These are phyloP conservation scores for Venturia canescens DNA, from an alignment of 1,140 invertebrate species.

Conservation along the genomic window DNA sequence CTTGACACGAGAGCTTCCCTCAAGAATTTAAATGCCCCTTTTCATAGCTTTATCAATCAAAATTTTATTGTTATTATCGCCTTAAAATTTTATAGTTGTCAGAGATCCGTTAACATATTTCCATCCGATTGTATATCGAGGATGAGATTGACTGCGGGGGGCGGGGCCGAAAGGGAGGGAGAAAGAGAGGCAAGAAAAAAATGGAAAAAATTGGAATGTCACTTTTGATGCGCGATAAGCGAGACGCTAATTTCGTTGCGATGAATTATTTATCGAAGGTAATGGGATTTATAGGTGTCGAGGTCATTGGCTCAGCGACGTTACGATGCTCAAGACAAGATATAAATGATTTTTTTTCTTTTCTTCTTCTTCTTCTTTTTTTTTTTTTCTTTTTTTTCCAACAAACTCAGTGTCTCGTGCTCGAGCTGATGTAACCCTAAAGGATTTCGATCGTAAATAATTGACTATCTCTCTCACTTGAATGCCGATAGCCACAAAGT, in stretches of 20 bases:
- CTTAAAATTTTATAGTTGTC: slow-evolving; percentile 6
- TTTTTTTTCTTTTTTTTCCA: not conserved
- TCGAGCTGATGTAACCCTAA: slow-evolving; percentile 13
- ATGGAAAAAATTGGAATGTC: not conserved
- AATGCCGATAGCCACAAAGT: not conserved
- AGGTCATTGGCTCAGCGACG: not conserved
- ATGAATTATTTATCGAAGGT: slow-evolving; percentile 22
- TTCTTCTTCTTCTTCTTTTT: too few species aligned
- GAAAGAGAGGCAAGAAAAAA: not conserved
- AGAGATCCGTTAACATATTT: slow-evolving; percentile 21
- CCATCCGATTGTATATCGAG: not conserved
- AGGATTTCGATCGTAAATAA: slow-evolving; percentile 15
- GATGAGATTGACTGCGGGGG: not conserved
- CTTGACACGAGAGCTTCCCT: too few species aligned
- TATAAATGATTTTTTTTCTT: too few species aligned
- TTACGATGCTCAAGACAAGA: slow-evolving; percentile 19
- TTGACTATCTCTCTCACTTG: not conserved
- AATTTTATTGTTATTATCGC: not conserved
- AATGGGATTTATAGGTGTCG: slow-evolving; percentile 6
- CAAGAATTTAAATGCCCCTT: too few species aligned
- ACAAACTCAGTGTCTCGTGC: not conserved
- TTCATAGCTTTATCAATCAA: too few species aligned
- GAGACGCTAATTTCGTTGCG: not conserved
- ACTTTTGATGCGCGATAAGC: not conserved
- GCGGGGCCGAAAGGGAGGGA: not conserved